Evolutionary conservation across 1,140 invertebrate species (phyloP).

Genomic region (Conus ventricosus): DNA sequence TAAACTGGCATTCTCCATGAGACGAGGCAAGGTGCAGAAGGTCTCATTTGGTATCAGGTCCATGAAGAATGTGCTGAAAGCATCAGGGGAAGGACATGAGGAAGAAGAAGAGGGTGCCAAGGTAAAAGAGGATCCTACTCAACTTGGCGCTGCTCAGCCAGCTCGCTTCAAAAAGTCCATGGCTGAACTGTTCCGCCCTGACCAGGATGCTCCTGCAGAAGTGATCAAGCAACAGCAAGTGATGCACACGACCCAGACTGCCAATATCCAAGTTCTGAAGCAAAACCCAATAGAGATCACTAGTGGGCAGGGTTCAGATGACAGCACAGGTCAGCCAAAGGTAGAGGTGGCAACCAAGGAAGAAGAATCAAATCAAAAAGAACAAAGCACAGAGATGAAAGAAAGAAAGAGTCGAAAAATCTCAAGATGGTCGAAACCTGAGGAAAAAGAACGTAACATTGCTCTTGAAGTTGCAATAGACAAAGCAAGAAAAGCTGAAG

Average conservation of each 20-base stretch:
- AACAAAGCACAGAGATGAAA: background rate
- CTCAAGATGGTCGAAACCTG: background rate
- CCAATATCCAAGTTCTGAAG: background rate
- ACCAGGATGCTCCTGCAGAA: slow-evolving; percentile 2
- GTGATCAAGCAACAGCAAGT: background rate
- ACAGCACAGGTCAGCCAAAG: background rate
- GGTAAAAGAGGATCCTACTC: slow-evolving; percentile 11
- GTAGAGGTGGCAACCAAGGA: background rate
- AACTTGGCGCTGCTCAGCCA: background rate
- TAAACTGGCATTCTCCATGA: slow-evolving; percentile 14
- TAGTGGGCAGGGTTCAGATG: background rate
- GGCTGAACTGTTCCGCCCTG: slow-evolving; percentile 38
- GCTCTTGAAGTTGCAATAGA: background rate
- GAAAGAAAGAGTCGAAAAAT: background rate
- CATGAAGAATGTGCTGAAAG: slow-evolving; percentile 20
- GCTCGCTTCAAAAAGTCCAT: slow-evolving; percentile 29
- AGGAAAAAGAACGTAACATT: background rate
- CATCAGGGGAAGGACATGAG: slow-evolving; percentile 30
- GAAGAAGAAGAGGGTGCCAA: slow-evolving; percentile 34
- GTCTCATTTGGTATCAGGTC: slow-evolving; percentile 16
- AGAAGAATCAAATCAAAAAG: background rate
- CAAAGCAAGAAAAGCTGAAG: background rate
- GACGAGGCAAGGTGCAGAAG: slow-evolving; percentile 17
- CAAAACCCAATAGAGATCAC: background rate
- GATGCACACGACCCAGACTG: background rate